These are phyloP conservation scores for Branchinecta sandiegonensis DNA, from an alignment of 2,888 invertebrate species.

Conservation along the genomic window DNA sequence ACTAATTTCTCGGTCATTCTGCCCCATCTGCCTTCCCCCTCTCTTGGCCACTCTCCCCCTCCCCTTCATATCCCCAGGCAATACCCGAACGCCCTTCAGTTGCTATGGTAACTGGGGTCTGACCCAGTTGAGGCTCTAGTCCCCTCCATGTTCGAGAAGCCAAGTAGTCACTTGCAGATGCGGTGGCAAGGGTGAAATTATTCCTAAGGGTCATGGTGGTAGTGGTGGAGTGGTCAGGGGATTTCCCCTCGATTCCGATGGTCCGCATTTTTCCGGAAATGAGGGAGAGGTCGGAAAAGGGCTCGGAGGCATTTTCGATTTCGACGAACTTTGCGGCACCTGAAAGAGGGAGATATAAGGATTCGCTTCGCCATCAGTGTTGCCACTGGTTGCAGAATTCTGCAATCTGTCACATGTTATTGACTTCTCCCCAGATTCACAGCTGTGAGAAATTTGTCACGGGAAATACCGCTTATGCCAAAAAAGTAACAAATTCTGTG, in stretches of 20 bases:
- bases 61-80: conserved; percentile 39
- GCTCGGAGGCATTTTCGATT: neutral
- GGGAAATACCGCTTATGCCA: too few relatives aligned
- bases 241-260: conserved; percentile 28
- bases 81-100: conserved; percentile 60
- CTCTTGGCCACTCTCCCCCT: conserved; percentile 21
- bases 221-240: conserved; percentile 26
- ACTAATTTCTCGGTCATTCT: neutral
- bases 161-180: conserved; percentile 47
- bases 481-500: too few relatives aligned
- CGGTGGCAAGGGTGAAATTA: conserved; percentile 27
- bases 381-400: too few relatives aligned
- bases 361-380: too few relatives aligned
- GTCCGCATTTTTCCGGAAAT: conserved; percentile 54
- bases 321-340: conserved; percentile 14
- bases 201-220: neutral
- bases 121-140: conserved; percentile 61
- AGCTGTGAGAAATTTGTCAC: too few relatives aligned
- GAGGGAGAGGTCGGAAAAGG: conserved; percentile 52
- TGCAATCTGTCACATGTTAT: too few relatives aligned
- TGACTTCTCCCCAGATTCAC: too few relatives aligned
- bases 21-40: conserved; percentile 3
- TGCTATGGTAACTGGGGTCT: conserved; percentile 50
- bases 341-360: neutral
- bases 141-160: conserved; percentile 65